Percentiles rank a stretch among this genome's conserved stretches.
These are phyloP conservation scores for Darevskia nairensis DNA, from an alignment of 2,797 vertebrate species.

Conservation along the genomic window DNA sequence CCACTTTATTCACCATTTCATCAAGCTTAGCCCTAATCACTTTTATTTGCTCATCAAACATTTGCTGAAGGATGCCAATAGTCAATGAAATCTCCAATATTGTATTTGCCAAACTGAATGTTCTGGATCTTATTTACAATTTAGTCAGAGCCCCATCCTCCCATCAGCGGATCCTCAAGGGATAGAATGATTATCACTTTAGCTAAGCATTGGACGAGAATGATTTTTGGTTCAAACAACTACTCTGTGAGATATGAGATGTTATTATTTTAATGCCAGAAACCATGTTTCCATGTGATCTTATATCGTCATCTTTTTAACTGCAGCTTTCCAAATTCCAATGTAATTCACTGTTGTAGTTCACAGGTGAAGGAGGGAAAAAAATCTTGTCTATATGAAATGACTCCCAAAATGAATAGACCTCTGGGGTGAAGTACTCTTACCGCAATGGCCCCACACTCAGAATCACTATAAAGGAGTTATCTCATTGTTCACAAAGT, in stretches of 20 bases:
- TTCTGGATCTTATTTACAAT: no score
- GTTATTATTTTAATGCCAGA: not conserved
- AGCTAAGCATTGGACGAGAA: not conserved
- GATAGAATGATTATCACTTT: not conserved
- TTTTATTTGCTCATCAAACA: no score
- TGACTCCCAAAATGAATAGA: not conserved
- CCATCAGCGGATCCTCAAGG: no score
- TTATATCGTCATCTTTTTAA: not conserved
- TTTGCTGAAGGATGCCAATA: no score
- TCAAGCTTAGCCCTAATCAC: no score
- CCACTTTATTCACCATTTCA: no score
- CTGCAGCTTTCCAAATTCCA: not conserved
- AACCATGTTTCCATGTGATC: not conserved
- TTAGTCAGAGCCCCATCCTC: no score
- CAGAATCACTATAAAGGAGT: conserved; percentile 7
- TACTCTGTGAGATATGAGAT: not conserved
- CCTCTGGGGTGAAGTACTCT: not conserved
- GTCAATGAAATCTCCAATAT: no score
- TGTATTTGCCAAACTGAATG: no score
- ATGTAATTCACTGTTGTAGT: not conserved
- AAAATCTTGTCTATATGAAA: not conserved
- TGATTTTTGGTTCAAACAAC: not conserved
- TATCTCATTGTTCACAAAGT: not conserved
- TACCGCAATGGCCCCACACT: not conserved
- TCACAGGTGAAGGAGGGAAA: not conserved